Evolutionary conservation across 2,797 vertebrate species (phyloP), one percentile per base, ranked within the genome.

Genomic region (Lutjanus campechanus): DNA sequence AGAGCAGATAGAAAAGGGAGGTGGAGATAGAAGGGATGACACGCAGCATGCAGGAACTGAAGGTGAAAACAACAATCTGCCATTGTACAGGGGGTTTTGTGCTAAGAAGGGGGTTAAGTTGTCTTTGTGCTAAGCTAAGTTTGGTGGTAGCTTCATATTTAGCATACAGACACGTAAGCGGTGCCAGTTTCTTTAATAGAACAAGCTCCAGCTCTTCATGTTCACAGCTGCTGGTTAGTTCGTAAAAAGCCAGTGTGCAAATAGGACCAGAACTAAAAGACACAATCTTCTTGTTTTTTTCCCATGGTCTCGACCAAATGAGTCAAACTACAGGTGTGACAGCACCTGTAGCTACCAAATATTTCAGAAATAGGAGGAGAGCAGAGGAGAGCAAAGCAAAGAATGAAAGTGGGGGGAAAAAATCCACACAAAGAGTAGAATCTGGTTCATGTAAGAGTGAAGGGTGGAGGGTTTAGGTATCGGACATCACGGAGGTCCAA

Each of bases 401-500:
- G 8, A 49, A 61, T 51, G 54, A n/a, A 13, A 40, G 40, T 13
- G 2, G 1, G n/a, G n/a, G n/a, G n/a, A n/a, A 66, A 41, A 7
- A 54, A 36, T 11, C 3, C 10, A 11, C 6, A 19, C 5, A 19
- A 12, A 59, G 3, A 54, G 25, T 22, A 22, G 6, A 11, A 62
- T 50, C 11, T 40, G 53, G 64, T 51, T 43, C 11, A 44, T 55
- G 7, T 58, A 8, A 25, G 44, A 10, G 13, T n/a, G n/a, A n/a
- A 19, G 55, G 36, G 44, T 22, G n/a, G 49, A 51, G 46, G 47
- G 41, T 9, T 29, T 15, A 54, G 19, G 20, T 20, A 12, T 50
- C 62, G 64, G 20, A 62, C 60, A 49, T 58, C 51, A 49, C 36
- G 19, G 76, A 40, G 46, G 46, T 64, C 53, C 22, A 63, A 19